Conservation (phyloP, 2,888 invertebrate genomes). For the Tanytarsus gracilentus region DNA sequence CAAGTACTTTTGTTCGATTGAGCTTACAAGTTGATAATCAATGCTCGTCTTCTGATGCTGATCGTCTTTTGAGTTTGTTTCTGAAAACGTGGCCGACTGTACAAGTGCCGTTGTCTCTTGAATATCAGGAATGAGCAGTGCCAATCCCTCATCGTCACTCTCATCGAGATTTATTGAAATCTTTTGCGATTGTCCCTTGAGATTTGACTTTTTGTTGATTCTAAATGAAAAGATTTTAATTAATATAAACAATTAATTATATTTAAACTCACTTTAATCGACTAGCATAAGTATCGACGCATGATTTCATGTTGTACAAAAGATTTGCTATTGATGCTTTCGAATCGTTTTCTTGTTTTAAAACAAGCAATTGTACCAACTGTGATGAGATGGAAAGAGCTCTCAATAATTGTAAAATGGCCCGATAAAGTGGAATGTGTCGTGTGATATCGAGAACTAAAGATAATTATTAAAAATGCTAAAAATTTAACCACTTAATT, state of each 20-base stretch:
- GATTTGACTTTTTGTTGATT: conserved; percentile 53
- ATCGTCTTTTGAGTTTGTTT: conserved; percentile 30
- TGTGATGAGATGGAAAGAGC: conserved; percentile 58
- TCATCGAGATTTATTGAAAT: conserved; percentile 49
- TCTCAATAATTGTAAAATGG: conserved; percentile 71
- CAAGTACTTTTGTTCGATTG: conserved; percentile 69
- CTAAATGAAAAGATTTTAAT: no score
- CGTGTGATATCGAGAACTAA: conserved; percentile 90
- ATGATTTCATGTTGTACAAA: conserved; percentile 77
- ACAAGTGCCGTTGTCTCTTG: conserved; percentile 49
- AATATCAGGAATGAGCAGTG: conserved; percentile 81
- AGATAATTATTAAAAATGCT: conserved; percentile 17
- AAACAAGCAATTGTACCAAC: conserved; percentile 55
- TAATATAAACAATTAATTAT: background rate
- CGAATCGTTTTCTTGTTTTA: conserved; percentile 43
- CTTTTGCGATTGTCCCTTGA: conserved; percentile 42
- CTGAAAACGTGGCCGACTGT: conserved; percentile 40
- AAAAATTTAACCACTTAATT: conserved; percentile 27
- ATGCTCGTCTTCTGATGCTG: conserved; percentile 36
- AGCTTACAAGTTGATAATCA: conserved; percentile 47
- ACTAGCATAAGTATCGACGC: conserved; percentile 85
- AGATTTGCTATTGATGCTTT: conserved; percentile 65
- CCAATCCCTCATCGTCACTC: conserved; percentile 83
- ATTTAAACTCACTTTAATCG: conserved; percentile 57
- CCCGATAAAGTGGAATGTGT: conserved; percentile 85